Evolutionary conservation across 2,113 vertebrate genomes (phyloP).

Genomic region (Murina feae): DNA sequence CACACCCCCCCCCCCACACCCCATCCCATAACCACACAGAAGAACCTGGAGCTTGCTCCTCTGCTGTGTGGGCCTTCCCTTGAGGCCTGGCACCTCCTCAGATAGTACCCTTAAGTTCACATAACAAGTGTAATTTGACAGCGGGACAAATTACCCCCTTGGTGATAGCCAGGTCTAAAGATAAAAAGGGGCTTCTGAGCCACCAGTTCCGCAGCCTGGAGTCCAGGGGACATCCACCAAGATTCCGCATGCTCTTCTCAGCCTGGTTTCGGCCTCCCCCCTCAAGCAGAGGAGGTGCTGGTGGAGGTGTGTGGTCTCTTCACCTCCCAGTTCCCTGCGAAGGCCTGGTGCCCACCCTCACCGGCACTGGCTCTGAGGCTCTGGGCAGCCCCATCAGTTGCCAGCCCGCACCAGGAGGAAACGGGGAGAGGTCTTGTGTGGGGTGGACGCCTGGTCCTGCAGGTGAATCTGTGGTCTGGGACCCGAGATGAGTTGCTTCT

Average conservation of each 20-base stretch:
- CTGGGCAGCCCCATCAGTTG: background rate
- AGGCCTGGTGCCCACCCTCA: background rate
- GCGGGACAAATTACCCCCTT: no score
- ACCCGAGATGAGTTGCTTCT: constrained; percentile 51
- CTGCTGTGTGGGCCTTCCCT: background rate
- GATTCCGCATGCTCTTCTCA: background rate
- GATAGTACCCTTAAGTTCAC: background rate
- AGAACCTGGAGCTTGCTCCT: background rate
- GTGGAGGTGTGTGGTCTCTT: background rate
- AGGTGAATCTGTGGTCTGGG: background rate
- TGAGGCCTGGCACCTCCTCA: background rate
- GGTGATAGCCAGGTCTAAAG: background rate
- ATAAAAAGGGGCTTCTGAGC: background rate
- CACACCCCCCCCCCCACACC: rapidly evolving
- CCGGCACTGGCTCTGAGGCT: background rate
- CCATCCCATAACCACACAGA: rapidly evolving
- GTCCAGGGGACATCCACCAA: background rate
- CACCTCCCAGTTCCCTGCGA: background rate
- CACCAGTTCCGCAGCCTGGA: background rate
- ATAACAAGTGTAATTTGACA: background rate
- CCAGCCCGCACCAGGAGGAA: background rate
- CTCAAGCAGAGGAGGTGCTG: background rate
- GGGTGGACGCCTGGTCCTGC: background rate
- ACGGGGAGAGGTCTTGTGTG: background rate
- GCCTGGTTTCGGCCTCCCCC: no score